Evolutionary conservation across 2,113 vertebrate genomes (phyloP).

Genomic region (Ctenomys sociabilis): DNA sequence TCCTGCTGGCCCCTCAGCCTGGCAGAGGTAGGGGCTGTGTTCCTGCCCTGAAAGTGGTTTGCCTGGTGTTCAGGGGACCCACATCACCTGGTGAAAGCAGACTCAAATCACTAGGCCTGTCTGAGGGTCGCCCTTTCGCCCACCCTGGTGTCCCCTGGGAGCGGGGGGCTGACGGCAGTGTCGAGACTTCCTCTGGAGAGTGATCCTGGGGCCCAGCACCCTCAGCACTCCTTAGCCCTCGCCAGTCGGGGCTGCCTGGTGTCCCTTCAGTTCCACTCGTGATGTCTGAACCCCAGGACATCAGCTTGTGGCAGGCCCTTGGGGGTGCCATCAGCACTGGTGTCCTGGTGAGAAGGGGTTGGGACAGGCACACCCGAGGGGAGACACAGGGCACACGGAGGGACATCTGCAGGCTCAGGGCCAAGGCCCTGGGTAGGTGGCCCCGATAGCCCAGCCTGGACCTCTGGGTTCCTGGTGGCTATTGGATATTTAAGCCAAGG

Average conservation of each 20-base stretch:
- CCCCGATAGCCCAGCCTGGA: accelerated
- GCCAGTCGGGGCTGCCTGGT: accelerated
- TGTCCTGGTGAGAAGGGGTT: not conserved
- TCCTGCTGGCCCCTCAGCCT: not conserved
- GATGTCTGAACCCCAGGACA: not conserved
- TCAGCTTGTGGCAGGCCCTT: not conserved
- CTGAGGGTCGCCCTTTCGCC: not conserved
- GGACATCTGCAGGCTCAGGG: accelerated
- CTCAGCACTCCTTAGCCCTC: too few species aligned
- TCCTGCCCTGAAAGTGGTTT: not conserved
- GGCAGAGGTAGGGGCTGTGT: accelerated
- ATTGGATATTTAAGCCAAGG: accelerated
- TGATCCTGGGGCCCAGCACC: accelerated
- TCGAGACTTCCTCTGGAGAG: not conserved
- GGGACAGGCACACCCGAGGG: not conserved
- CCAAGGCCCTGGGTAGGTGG: accelerated
- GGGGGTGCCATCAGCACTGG: accelerated
- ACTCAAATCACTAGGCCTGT: too few species aligned
- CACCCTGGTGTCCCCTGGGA: accelerated
- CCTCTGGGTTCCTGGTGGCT: not conserved
- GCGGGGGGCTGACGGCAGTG: accelerated
- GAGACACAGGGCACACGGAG: not conserved
- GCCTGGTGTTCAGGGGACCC: not conserved
- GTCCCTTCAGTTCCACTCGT: accelerated
- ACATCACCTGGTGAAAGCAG: not conserved